These are phyloP conservation scores for Apeira syringaria DNA, from an alignment of 2,888 invertebrate genomes.

Conservation along the genomic window DNA sequence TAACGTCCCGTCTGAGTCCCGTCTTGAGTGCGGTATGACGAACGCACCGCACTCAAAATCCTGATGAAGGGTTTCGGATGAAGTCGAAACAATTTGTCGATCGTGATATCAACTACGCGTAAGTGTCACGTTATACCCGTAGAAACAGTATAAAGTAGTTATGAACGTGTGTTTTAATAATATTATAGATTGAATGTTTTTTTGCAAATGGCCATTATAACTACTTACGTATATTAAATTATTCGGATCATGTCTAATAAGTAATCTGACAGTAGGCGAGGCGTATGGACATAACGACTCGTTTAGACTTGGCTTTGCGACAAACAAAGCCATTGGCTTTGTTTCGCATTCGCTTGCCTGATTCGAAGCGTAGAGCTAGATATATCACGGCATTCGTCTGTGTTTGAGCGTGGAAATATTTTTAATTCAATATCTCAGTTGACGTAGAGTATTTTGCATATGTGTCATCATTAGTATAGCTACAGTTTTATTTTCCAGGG, in stretches of 20 bases:
- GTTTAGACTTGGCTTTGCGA: constrained; percentile 1
- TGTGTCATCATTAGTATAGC: background rate
- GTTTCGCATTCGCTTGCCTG: constrained; percentile 11
- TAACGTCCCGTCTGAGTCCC: too few species aligned
- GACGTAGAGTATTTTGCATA: background rate
- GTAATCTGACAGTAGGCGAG: constrained; percentile 26
- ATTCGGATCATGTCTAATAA: constrained; percentile 21
- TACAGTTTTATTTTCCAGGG: constrained; percentile 53
- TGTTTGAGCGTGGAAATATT: background rate
- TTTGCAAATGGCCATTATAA: constrained; percentile 5
- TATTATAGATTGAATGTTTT: too few species aligned
- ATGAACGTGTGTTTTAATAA: too few species aligned
- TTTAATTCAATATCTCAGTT: background rate
- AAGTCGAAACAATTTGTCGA: too few species aligned
- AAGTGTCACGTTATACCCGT: too few species aligned
- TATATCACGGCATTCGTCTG: constrained; percentile 8
- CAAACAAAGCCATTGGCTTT: too few species aligned
- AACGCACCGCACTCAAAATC: too few species aligned
- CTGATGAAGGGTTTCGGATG: too few species aligned
- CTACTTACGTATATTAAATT: constrained; percentile 17
- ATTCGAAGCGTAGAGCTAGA: constrained; percentile 3
- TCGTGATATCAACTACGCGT: too few species aligned
- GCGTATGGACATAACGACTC: constrained; percentile 26
- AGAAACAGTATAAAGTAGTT: too few species aligned
- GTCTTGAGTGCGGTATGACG: too few species aligned